These are phyloP conservation scores for Rafetus swinhoei DNA, from an alignment of 2,113 vertebrate species.

Conservation along the genomic window DNA sequence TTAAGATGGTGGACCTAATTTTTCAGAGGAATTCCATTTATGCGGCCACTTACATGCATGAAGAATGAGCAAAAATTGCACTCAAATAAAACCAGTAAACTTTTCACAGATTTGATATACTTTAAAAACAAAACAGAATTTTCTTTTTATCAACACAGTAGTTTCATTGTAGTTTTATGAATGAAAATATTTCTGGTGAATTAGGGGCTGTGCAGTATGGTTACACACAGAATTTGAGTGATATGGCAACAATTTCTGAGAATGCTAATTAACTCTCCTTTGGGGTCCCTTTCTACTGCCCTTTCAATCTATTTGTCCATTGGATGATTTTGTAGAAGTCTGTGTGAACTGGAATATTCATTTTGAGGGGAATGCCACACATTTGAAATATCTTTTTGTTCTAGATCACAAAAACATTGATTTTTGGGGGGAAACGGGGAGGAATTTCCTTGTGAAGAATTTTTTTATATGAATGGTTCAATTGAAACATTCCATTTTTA, in stretches of 20 bases:
- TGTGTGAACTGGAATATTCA: background rate
- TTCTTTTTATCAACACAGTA: background rate
- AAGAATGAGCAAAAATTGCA: background rate
- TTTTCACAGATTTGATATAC: background rate
- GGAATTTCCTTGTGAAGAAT: background rate
- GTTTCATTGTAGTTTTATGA: rapidly evolving
- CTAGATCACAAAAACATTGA: background rate
- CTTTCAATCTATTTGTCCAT: background rate
- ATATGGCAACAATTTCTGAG: background rate
- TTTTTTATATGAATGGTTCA: background rate
- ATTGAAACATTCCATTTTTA: background rate
- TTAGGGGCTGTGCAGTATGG: background rate
- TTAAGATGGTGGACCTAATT: background rate
- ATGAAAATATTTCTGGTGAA: background rate
- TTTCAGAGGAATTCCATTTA: background rate
- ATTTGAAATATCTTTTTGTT: background rate
- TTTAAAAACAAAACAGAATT: background rate
- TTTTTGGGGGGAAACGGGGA: background rate
- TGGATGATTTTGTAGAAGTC: background rate
- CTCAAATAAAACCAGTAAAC: background rate
- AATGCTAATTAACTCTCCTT: rapidly evolving
- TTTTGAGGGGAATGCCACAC: background rate
- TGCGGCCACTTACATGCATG: background rate
- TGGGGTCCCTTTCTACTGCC: rapidly evolving
- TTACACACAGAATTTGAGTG: background rate